phyloP scores from a whole-genome alignment of 1,140 invertebrate genomes.

The Zaprionus capensis region DNA sequence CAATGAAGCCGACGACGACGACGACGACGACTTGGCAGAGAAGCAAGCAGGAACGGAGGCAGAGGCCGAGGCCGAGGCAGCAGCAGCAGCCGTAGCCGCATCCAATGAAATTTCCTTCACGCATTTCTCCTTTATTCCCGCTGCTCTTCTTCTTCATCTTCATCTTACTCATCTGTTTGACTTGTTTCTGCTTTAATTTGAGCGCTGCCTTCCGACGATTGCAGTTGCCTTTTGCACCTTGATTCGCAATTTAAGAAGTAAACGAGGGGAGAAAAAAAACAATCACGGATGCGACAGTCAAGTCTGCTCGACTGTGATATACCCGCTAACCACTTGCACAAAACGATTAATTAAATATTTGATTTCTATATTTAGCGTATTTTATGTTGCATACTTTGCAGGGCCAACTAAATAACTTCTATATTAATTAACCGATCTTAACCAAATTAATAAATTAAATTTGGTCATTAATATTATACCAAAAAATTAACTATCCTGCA shows the following conservation, averaged over 20 bases:
- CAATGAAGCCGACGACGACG: conserved; percentile 40
- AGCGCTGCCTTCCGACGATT: not conserved
- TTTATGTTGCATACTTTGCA: no score
- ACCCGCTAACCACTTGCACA: no score
- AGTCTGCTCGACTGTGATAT: no score
- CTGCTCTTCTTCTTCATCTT: not conserved
- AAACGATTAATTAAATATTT: no score
- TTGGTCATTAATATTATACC: no score
- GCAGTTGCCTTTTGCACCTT: not conserved
- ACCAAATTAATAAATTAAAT: no score
- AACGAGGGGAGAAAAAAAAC: not conserved
- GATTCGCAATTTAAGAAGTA: not conserved
- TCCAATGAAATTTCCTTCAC: not conserved
- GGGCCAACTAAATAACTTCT: no score
- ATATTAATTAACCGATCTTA: no score
- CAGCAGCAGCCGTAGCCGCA: not conserved
- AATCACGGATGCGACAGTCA: not conserved
- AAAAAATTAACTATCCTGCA: no score
- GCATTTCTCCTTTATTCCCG: not conserved
- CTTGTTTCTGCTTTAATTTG: conserved; percentile 2
- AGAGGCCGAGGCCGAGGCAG: not conserved
- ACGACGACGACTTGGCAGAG: conserved; percentile 6
- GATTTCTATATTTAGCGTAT: no score
- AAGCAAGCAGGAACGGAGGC: not conserved
- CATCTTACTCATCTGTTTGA: not conserved